Evolutionary conservation across 2,888 invertebrate genomes (phyloP).

Genomic region (Pegoplata infirma): DNA sequence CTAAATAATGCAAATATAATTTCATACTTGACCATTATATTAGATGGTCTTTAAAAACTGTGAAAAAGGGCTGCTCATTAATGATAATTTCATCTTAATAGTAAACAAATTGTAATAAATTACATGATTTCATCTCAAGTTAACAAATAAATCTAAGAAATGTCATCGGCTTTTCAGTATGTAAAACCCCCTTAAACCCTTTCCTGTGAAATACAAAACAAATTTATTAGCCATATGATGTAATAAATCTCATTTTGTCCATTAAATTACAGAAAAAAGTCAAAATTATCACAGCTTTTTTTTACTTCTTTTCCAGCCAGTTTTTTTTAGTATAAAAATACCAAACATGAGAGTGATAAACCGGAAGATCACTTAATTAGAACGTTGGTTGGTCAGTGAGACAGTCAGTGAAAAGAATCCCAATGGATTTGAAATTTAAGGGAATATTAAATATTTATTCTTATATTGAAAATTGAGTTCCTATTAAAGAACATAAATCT

Average conservation of each 20-base stretch:
- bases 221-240: conserved; percentile 37
- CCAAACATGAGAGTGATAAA: conserved; percentile 65
- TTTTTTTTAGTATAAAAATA: conserved; percentile 66
- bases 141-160: conserved; percentile 46
- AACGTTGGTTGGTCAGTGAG: conserved; percentile 65
- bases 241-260: conserved; percentile 71
- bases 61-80: background rate
- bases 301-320: conserved; percentile 37
- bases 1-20: too few relatives aligned
- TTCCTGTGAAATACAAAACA: background rate
- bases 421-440: conserved; percentile 38
- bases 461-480: conserved; percentile 53
- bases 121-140: background rate
- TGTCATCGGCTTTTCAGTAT: background rate
- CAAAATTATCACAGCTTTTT: conserved; percentile 72
- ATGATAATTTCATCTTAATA: background rate
- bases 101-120: conserved; percentile 8
- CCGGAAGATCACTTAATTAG: conserved; percentile 76
- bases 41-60: too few relatives aligned
- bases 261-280: conserved; percentile 70
- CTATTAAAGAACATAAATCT: conserved; percentile 71
- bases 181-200: conserved; percentile 38
- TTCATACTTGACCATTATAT: too few relatives aligned
- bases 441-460: conserved; percentile 33
- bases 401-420: too few relatives aligned